Conservation (phyloP, 2,113 vertebrate species). For the Tychaedon coryphoeus region DNA sequence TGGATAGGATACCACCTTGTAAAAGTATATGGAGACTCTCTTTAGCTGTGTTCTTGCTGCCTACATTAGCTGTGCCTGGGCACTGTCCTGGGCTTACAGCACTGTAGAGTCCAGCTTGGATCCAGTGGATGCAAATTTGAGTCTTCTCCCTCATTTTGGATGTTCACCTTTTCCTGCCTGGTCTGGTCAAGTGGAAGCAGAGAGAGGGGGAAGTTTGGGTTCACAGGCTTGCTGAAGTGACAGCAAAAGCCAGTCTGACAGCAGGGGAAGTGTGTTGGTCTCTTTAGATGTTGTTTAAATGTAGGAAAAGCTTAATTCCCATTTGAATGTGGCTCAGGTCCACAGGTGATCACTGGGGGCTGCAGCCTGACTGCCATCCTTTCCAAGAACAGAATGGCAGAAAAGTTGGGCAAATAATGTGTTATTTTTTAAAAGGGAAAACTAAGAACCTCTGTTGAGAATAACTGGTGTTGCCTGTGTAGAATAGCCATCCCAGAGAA, state of each 20-base stretch:
- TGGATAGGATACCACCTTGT: not conserved
- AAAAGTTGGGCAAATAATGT: not conserved
- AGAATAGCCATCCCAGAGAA: not conserved
- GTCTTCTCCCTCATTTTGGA: not conserved
- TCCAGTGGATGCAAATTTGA: not conserved
- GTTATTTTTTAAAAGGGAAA: not conserved
- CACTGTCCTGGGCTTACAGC: not conserved
- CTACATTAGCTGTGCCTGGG: not conserved
- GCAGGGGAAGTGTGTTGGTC: not conserved
- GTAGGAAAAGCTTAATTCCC: not conserved
- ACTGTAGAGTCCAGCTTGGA: rapidly evolving
- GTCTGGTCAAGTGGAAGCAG: not conserved
- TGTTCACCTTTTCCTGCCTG: not conserved
- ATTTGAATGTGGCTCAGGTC: not conserved
- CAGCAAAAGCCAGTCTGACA: not conserved
- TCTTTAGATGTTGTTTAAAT: not conserved
- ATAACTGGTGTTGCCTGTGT: not conserved
- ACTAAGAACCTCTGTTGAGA: not conserved
- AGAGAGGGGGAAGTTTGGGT: not conserved
- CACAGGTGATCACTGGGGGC: not conserved
- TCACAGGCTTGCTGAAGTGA: not conserved
- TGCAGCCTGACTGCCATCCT: not conserved
- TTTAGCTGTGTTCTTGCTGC: not conserved
- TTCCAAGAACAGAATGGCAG: not conserved
- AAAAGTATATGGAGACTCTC: not conserved